These are phyloP conservation scores for Takifugu flavidus DNA, from an alignment of 2,113 vertebrate genomes.

Conservation along the genomic window DNA sequence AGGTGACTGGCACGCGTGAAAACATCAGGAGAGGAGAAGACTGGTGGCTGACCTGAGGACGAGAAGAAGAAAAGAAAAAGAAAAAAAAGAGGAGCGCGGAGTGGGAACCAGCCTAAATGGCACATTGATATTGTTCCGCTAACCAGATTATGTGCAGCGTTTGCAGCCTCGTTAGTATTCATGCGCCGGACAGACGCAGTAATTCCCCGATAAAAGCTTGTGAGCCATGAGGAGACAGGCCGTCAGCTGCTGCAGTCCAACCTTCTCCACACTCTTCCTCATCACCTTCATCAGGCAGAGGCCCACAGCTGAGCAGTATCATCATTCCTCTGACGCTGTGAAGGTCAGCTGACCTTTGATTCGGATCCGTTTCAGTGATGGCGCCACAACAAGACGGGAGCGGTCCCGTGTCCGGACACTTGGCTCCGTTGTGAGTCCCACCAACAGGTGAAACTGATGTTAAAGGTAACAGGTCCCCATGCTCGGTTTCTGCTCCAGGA, in stretches of 20 bases:
- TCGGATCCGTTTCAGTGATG: too few relatives aligned
- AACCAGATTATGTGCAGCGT: slow-evolving; percentile 45
- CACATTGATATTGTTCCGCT: slow-evolving; percentile 46
- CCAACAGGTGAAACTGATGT: too few relatives aligned
- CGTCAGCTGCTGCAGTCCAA: slow-evolving; percentile 34
- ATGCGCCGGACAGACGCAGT: slow-evolving; percentile 43
- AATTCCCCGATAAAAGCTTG: slow-evolving; percentile 51
- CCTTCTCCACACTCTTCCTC: slow-evolving; percentile 5
- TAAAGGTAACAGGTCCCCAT: too few relatives aligned
- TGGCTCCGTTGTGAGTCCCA: too few relatives aligned
- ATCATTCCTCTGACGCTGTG: too few relatives aligned
- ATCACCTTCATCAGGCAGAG: background rate
- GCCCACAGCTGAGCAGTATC: too few relatives aligned
- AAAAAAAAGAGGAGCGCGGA: background rate
- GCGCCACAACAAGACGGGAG: too few relatives aligned
- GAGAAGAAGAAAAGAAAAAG: too few relatives aligned
- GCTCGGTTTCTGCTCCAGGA: too few relatives aligned
- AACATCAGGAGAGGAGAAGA: slow-evolving; percentile 59
- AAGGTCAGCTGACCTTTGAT: too few relatives aligned
- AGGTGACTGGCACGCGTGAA: slow-evolving; percentile 89
- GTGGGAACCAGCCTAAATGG: slow-evolving; percentile 51
- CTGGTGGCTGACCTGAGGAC: slow-evolving; percentile 41
- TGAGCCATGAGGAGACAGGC: slow-evolving; percentile 19
- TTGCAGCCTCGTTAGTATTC: slow-evolving; percentile 52
- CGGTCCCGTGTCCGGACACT: too few relatives aligned